Evolutionary conservation across 2,888 invertebrate genomes (phyloP).

Genomic region (Drosophila crucigera): DNA sequence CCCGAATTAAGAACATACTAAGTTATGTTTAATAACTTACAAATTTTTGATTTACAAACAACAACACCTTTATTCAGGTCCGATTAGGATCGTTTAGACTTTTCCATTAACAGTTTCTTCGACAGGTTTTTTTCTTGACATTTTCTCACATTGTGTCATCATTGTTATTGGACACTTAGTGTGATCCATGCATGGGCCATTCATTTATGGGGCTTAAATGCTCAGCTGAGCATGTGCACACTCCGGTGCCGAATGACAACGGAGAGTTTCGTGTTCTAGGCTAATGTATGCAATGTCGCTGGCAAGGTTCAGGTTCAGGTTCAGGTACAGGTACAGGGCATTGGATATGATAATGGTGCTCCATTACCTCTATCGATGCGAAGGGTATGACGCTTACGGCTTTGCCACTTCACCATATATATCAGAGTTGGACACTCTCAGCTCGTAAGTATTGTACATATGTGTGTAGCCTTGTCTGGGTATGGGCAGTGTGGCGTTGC

Average conservation of each 20-base stretch:
- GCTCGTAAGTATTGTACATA: constrained; percentile 6
- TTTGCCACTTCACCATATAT: constrained; percentile 16
- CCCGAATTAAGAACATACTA: neutral
- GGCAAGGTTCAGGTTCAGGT: constrained; percentile 43
- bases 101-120: neutral
- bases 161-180: constrained; percentile 15
- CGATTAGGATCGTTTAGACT: neutral
- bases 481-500: constrained; percentile 44
- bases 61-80: neutral
- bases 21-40: neutral
- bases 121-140: neutral
- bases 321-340: constrained; percentile 7
- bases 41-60: neutral
- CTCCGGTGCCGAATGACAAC: constrained; percentile 32
- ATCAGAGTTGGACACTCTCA: constrained; percentile 19
- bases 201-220: constrained; percentile 20
- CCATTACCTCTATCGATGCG: constrained; percentile 50
- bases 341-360: constrained; percentile 35
- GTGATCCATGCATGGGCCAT: constrained; percentile 9
- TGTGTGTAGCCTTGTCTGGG: constrained; percentile 25
- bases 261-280: constrained; percentile 56
- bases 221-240: constrained; percentile 44
- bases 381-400: constrained; percentile 44
- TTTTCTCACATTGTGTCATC: constrained; percentile 5
- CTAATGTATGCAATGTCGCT: constrained; percentile 40